Evolutionary conservation across 2,113 vertebrate genomes (phyloP), one percentile per base, ranked within the genome.

Genomic region (Oxyruncus cristatus): DNA sequence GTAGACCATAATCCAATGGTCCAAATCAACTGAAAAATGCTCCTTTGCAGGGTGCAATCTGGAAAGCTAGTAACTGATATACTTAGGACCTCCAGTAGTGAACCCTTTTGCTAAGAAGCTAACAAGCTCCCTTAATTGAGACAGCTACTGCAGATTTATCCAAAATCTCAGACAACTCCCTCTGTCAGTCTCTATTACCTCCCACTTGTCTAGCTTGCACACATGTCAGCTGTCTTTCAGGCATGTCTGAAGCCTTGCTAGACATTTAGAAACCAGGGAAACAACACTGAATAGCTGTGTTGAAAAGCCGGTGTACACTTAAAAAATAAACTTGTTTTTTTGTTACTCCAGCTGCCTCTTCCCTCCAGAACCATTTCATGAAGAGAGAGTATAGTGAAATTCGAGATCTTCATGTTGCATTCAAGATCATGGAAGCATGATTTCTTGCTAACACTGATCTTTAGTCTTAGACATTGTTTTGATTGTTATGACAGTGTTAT

Each of bases 121-220:
- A 79, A 85, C 24, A 61, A 87, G 76, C 19, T 66, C 49, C 37
- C 11, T 76, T 85, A 85, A 91, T 35, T 93, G 66, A 93, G 66
- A 89, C 35, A 68, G 21, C 13, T 89, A 30, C 76, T 76, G 26
- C 24, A 91, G 56, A 63, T n/a, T 92, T 81, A 82, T 28, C 65
- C 41, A 89, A 93, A 95, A 91, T 41, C 80, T 91, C 72, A 87
- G 84, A 72, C 24, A 89, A 91, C 78, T 91, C 65, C 20, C n/a
- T 89, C 52, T 85, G 84, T 88, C 80, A 89, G 5, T 85, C 80
- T 72, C 20, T 84, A 65, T 91, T 92, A 76, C 39, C 17, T 94
- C 86, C 55, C 44, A 91, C 89, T 89, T 32, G 33, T 86, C 59
- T 84, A 73, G 37, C 75, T 84, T 92, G 41, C 68, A 91, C 30